phyloP scores from a whole-genome alignment of 2,113 vertebrate species.

The Balaeniceps rex region DNA sequence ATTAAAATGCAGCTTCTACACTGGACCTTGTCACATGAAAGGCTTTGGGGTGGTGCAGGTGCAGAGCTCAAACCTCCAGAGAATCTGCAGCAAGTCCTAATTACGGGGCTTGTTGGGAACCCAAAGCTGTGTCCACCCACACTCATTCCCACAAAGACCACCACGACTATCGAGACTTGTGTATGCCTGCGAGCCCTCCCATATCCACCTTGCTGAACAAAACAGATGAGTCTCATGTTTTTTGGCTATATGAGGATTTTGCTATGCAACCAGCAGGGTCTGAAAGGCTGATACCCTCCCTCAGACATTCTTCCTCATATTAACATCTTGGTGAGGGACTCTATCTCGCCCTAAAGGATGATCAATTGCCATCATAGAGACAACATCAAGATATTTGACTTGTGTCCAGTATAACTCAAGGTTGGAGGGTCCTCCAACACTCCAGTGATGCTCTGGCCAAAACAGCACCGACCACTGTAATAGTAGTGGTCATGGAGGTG shows the following conservation, averaged over 20 bases:
- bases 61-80: background rate
- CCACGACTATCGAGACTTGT: background rate
- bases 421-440: background rate
- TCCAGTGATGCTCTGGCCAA: background rate
- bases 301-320: background rate
- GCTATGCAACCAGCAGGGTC: background rate
- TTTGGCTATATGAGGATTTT: background rate
- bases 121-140: background rate
- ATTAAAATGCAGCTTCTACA: background rate
- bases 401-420: background rate
- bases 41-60: background rate
- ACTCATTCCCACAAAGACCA: background rate
- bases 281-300: background rate
- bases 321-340: background rate
- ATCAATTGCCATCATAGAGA: background rate
- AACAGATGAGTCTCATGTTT: fast-evolving
- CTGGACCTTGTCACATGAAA: fast-evolving
- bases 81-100: background rate
- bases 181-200: background rate
- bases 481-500: background rate
- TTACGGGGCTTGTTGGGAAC: background rate
- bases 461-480: background rate
- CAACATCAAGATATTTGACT: background rate
- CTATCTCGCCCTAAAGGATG: background rate
- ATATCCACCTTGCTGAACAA: background rate